Conservation (phyloP, 1,140 invertebrate genomes). For the Dendrolimus punctatus region DNA sequence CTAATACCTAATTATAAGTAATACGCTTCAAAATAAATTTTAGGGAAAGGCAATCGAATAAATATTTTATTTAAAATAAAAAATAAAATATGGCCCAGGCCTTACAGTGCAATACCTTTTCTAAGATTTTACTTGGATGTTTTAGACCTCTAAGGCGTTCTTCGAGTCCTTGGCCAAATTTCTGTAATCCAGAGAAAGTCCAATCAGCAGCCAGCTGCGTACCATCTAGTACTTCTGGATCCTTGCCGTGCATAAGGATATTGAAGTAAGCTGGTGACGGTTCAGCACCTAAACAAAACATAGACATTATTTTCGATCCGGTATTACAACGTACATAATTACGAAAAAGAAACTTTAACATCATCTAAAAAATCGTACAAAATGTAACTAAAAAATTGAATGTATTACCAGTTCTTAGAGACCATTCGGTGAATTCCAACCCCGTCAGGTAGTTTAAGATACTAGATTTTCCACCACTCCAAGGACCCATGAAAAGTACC, state of each 20-base stretch:
- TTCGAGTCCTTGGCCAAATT: constrained; percentile 94
- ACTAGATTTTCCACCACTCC: constrained; percentile 95
- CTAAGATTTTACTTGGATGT: constrained; percentile 86
- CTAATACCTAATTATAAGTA: too few relatives aligned
- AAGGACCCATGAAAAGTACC: constrained; percentile 94
- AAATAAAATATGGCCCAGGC: neutral
- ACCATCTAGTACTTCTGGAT: constrained; percentile 88
- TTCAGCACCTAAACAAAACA: constrained; percentile 82
- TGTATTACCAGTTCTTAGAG: constrained; percentile 87
- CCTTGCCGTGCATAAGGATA: constrained; percentile 90
- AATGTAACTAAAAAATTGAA: neutral
- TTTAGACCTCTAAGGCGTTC: constrained; percentile 89
- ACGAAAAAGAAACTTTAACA: too few relatives aligned
- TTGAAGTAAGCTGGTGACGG: constrained; percentile 96
- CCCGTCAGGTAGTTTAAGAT: constrained; percentile 95
- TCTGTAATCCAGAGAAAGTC: constrained; percentile 94
- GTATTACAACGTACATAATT: too few relatives aligned
- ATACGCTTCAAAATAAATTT: too few relatives aligned
- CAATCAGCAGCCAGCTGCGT: constrained; percentile 94
- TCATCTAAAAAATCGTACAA: too few relatives aligned
- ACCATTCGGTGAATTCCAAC: constrained; percentile 86
- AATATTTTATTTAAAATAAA: neutral
- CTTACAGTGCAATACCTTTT: constrained; percentile 78
- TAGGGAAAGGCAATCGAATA: too few relatives aligned
- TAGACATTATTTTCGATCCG: neutral